Conservation (phyloP, 2,113 vertebrate genomes). For the Oriolus oriolus region DNA sequence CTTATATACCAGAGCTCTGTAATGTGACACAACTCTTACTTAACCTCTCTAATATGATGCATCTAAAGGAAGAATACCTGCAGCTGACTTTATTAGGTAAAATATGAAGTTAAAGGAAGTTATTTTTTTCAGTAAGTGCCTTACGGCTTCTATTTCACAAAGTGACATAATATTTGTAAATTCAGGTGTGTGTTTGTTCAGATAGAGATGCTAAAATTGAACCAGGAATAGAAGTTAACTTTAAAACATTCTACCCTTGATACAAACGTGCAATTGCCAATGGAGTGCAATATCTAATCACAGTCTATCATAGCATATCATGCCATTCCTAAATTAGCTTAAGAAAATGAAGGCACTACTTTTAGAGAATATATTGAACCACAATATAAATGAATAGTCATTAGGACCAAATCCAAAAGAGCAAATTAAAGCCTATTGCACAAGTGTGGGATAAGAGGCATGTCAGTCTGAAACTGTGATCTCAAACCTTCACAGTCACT, state of each 20-base stretch:
- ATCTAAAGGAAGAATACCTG: not conserved
- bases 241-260: not conserved
- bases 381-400: not conserved
- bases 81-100: not conserved
- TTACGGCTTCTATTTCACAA: not conserved
- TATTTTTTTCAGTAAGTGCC: not conserved
- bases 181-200: not conserved
- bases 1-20: not conserved
- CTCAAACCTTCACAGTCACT: not conserved
- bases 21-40: not conserved
- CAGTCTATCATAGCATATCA: too few relatives aligned
- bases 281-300: not conserved
- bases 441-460: fast-evolving
- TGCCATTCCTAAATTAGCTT: not conserved
- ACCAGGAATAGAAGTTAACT: not conserved
- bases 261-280: not conserved
- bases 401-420: not conserved
- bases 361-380: not conserved
- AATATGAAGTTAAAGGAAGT: not conserved
- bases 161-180: not conserved
- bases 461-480: not conserved
- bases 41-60: not conserved
- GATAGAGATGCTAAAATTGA: not conserved
- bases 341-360: not conserved
- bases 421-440: not conserved